Percentiles rank a stretch among this genome's conserved stretches.
phyloP scores from a whole-genome alignment of 2,113 vertebrate genomes.

The Terrapene triunguis region DNA sequence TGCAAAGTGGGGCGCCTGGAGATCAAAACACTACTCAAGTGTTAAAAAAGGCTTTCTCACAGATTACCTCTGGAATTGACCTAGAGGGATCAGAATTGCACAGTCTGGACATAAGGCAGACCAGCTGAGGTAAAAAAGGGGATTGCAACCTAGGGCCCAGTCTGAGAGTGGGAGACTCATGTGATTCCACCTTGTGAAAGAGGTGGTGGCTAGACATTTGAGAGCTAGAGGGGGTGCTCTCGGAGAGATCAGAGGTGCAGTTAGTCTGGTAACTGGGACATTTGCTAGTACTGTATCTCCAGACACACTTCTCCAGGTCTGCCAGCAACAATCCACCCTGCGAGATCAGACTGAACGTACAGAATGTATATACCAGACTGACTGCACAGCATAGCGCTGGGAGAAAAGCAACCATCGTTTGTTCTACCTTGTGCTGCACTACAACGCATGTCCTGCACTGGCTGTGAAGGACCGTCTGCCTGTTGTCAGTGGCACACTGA shows the following conservation, averaged over 20 bases:
- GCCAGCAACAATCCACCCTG: neutral
- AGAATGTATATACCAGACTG: neutral
- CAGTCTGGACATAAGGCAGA: neutral
- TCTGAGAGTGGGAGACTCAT: neutral
- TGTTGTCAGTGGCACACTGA: neutral
- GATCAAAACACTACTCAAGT: too few relatives aligned
- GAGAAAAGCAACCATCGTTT: neutral
- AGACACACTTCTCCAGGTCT: neutral
- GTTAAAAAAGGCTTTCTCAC: neutral
- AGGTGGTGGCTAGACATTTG: neutral
- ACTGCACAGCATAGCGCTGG: neutral
- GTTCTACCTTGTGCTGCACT: neutral
- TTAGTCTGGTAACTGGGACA: neutral
- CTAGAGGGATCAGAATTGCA: slow-evolving; percentile 25
- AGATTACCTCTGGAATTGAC: neutral
- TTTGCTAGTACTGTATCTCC: slow-evolving; percentile 25
- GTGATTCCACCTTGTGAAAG: neutral
- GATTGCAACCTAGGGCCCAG: neutral
- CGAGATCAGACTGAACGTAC: neutral
- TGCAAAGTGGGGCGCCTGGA: too few relatives aligned
- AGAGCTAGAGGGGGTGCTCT: slow-evolving; percentile 1
- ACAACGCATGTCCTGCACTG: neutral
- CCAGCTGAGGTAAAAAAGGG: slow-evolving; percentile 56
- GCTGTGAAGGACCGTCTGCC: neutral
- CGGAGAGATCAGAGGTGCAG: neutral